A percentile compares a stretch with the other conserved stretches of the same genome.
These are phyloP conservation scores for Alexandromys fortis DNA, from an alignment of 2,113 vertebrate genomes.

Conservation along the genomic window DNA sequence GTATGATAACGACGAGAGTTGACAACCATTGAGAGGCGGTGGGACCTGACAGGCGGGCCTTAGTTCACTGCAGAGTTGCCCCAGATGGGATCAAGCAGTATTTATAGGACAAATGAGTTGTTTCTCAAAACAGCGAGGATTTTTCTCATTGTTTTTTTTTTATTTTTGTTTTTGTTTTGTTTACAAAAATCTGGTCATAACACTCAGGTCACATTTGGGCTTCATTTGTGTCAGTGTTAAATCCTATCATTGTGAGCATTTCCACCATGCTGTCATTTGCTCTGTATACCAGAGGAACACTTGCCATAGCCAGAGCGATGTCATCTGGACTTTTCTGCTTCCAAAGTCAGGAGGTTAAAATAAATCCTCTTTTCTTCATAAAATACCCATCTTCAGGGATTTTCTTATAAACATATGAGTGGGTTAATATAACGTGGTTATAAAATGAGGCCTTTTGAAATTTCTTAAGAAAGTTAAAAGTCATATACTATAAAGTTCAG, in stretches of 20 bases:
- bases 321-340: background rate
- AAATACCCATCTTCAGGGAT: background rate
- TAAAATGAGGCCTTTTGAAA: background rate
- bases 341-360: background rate
- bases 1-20: background rate
- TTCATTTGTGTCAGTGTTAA: background rate
- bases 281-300: background rate
- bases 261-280: background rate
- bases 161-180: background rate
- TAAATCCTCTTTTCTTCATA: background rate
- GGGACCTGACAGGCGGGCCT: fast-evolving
- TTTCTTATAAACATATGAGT: background rate
- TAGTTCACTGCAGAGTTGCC: background rate
- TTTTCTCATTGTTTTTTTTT: background rate
- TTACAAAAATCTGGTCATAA: background rate
- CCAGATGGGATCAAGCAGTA: background rate
- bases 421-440: background rate
- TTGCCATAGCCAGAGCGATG: background rate
- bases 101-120: background rate
- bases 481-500: background rate
- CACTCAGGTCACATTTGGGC: background rate
- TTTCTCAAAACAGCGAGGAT: background rate
- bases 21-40: background rate
- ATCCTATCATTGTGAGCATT: background rate
- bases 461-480: background rate